Evolutionary conservation across 2,797 vertebrate genomes (phyloP).

Genomic region (Scarus forsteni): DNA sequence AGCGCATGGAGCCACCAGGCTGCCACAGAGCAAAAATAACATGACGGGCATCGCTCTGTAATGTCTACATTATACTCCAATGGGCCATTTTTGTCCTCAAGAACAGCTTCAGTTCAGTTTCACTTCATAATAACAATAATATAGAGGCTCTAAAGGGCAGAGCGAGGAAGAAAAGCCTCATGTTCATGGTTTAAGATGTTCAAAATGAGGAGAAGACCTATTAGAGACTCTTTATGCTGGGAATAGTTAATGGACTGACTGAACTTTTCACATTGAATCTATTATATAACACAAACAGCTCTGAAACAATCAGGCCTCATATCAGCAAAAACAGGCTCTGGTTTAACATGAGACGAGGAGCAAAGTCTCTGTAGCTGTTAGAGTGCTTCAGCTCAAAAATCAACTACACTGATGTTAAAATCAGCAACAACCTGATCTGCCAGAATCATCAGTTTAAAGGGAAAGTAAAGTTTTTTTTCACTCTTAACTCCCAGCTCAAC

Average conservation of each 20-base stretch:
- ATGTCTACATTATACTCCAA: background rate
- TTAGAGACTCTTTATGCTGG: background rate
- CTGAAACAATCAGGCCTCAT: background rate
- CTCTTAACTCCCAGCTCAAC: too few species aligned
- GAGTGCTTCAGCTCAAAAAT: too few species aligned
- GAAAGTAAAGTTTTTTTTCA: too few species aligned
- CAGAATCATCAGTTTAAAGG: too few species aligned
- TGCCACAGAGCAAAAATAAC: slow-evolving; percentile 51
- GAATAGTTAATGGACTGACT: background rate
- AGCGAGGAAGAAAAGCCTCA: background rate
- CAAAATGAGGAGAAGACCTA: background rate
- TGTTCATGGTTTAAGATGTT: too few species aligned
- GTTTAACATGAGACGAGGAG: too few species aligned
- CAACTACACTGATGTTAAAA: too few species aligned
- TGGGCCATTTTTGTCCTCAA: background rate
- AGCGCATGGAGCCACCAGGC: slow-evolving; percentile 49
- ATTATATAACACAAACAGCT: background rate
- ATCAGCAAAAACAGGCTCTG: background rate
- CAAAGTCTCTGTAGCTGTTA: too few species aligned
- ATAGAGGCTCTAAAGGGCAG: too few species aligned
- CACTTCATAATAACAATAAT: background rate
- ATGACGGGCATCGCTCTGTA: slow-evolving; percentile 9
- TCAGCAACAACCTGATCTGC: too few species aligned
- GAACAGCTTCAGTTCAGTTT: background rate
- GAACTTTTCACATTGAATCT: background rate